Evolutionary conservation across 2,113 vertebrate species (phyloP), one percentile per base, ranked within the genome.

Genomic region (Nymphicus hollandicus): DNA sequence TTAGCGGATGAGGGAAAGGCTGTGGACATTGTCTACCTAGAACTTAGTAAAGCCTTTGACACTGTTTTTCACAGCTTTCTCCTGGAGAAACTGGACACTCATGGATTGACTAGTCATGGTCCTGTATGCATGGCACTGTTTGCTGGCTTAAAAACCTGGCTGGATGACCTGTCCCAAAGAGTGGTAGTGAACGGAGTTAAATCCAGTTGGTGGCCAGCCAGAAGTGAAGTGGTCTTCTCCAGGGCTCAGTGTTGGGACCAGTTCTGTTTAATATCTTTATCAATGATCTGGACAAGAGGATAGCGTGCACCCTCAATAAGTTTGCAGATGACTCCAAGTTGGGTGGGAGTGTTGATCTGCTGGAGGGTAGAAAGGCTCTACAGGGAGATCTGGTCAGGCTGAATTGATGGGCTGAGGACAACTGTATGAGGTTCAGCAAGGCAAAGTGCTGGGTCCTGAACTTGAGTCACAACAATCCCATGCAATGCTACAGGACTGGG

Each of bases 41-140:
- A 24, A 24, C 41, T 80, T 17, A 43, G 24, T 11, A 13, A 60
- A 31, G 52, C 1, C 43, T 86, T 47, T 35, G n/a, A 11, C 39
- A 33, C 17, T 2, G 0, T 47, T 61, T 61, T 7, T 22, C 20
- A 33, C 27, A 17, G 8, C 14, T 9, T 4, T 41, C 2, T 8
- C 11, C 15, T 22, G 39, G 60, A 66, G 50, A 35, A 73, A 52
- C 5, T 24, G 2, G 4, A 23, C 58, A 11, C 24, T 61, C 39
- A 9, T 8, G 33, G 28, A 13, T 41, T 66, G n/a, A 2, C 11
- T 17, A 19, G 52, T 55, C 4, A 7, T 31, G 28, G 29, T 53
- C 28, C 28, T 53, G 10, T 7, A 31, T n/a, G 9, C 56, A 35
- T 58, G 20, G 61, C 23, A 49, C 20, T 28, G 41, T 24, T 53